These are phyloP conservation scores for Bucorvus abyssinicus DNA, from an alignment of 2,797 vertebrate species.

Conservation along the genomic window DNA sequence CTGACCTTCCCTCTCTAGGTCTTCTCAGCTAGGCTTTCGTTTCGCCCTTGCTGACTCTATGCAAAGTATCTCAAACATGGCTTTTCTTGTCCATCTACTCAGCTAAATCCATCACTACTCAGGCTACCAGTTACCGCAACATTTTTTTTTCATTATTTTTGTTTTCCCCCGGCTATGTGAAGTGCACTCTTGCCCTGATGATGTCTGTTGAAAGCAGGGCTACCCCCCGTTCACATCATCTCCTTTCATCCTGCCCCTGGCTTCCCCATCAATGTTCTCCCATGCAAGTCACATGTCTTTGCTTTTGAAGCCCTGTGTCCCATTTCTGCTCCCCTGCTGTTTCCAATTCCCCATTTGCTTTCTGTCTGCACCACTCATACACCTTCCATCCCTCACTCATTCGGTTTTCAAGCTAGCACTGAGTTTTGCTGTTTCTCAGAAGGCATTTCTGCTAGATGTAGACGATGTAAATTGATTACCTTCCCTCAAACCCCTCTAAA, in stretches of 20 bases:
- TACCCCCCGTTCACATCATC: not conserved
- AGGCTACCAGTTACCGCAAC: not conserved
- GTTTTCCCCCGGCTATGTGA: not conserved
- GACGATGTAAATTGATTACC: not conserved
- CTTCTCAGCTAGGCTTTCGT: not conserved
- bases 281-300: fast-evolving
- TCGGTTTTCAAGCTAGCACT: not conserved
- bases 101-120: not conserved
- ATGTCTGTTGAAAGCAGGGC: not conserved
- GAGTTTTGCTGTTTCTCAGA: fast-evolving
- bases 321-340: not conserved
- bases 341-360: not conserved
- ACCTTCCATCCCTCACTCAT: not conserved
- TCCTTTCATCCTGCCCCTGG: not conserved
- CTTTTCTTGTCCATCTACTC: not conserved
- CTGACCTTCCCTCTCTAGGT: not conserved
- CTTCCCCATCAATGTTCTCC: not conserved
- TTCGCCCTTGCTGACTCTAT: not conserved
- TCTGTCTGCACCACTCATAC: not conserved
- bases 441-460: not conserved
- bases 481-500: not conserved
- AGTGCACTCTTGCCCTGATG: not conserved
- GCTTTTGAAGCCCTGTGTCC: not conserved
- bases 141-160: not conserved
- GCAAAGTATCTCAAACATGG: not conserved